Base-by-base conservation (phyloP, 2,888 invertebrate species). In the Hydriomena furcata region DNA sequence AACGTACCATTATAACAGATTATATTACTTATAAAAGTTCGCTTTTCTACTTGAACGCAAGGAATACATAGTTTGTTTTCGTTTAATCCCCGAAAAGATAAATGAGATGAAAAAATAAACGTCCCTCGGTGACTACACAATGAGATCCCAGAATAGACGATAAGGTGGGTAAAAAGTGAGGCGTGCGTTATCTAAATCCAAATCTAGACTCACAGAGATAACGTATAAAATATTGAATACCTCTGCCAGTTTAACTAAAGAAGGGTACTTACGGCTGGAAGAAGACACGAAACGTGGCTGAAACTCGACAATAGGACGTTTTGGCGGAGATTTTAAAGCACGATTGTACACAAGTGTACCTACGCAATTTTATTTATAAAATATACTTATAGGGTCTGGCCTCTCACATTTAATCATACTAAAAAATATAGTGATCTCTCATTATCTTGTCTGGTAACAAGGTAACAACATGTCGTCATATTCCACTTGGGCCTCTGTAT, bases 151-250 rank as follows among this genome's bases (percentile, higher is more conserved):
- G 31, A 31, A 38, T 25, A 52, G 12, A 36, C 40, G 50, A 43
- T 37, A 44, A 53, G 51, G 53, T 49, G 36, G 50, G 52, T 46
- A 58, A 60, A 58, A 56, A 54, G 54, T 50, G 25, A 47, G 32
- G 41, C 38, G 38, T 44, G 41, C 17, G 47, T 37, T 34, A 61
- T 61, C 61, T 57, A 44, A 61, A 58, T 59, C 52, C 35, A 61
- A 56, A 61, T 61, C 56, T 61, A 55, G 54, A 32, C 21, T 37
- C 32, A 31, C 8, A 24, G 32, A 55, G 56, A 61, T 56, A 50
- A 28, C 44, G 37, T 43, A 28, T 51, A 50, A 51, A 46, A 52
- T 51, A 51, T 38, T 53, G 43, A 32, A 36, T 32, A 31, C 45
- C 27, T 44, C 42, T 45, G 11, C 25, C 30, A 21, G 7, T 23